Evolutionary conservation across 2,113 vertebrate genomes (phyloP), one percentile per base, ranked within the genome.

Genomic region (Raphicerus campestris): DNA sequence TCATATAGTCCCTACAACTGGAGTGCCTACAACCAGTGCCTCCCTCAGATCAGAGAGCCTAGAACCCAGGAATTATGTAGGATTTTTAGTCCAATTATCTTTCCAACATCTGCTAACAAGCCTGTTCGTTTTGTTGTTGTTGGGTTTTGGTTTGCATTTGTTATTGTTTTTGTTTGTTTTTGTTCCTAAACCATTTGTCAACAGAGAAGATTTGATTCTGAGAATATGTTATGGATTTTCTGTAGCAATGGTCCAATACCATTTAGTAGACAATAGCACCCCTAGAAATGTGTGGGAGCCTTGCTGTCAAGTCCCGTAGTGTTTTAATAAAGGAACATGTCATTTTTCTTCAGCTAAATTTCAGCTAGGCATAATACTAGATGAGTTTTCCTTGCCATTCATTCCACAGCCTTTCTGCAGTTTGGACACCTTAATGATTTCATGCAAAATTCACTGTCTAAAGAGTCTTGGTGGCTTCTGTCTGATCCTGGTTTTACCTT

Each of bases 311-410:
- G 96, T 84, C 94, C 96, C 30, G 17, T 13, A 53, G 87, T 39
- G 78, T 93, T 94, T 96, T 96, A 91, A 97, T 96, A 97, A 98
- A 97, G 85, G 93, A 94, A 86, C 82, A 3, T 97, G 94, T 91
- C 96, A 96, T 96, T 93, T 58, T 94, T 94, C 96, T 96, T 60
- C 81, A 80, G 53, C 53, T 97, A 26, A 39, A 49, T 95, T 98
- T 97, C 35, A 26, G 2, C 94, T 75, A 91, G 55, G 89, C 96
- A 97, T 91, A 82, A 78, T 8, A 80, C 73, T n/a, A 60, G 32
- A 10, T 14, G 56, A 22, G 35, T 47, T 97, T 66, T 81, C 66
- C 14, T 85, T 87, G 93, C 82, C 14, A 16, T 85, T 92, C 77
- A 80, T 49, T 63, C 53, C 16, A 4, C 51, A 78, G 26, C 15